Percentiles rank a stretch among this genome's conserved stretches.
Evolutionary conservation across 2,888 invertebrate species (phyloP).

Genomic region (Coecobrya sp.): DNA sequence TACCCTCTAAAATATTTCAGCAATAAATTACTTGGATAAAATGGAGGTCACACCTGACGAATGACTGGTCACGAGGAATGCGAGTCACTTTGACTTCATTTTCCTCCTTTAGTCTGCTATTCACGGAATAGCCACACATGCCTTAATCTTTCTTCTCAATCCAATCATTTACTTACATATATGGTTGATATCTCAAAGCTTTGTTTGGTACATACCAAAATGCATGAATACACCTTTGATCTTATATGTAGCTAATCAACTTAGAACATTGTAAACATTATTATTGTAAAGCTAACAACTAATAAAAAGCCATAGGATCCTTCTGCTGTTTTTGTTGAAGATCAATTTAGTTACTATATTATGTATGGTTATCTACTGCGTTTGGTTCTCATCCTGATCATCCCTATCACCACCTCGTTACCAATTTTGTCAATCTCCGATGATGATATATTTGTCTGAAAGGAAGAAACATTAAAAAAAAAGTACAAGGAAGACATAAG

Average conservation of each 20-base stretch:
- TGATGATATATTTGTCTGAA: slow-evolving; percentile 4
- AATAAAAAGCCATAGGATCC: too few relatives aligned
- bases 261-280: slow-evolving; percentile 3
- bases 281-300: background rate
- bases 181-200: background rate
- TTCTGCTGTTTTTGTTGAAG: too few relatives aligned
- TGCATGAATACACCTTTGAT: too few relatives aligned
- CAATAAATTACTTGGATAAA: slow-evolving; percentile 60
- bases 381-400: background rate
- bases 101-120: background rate
- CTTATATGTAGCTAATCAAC: background rate
- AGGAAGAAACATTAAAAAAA: background rate
- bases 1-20: slow-evolving; percentile 8
- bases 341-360: too few relatives aligned
- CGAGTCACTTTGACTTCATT: slow-evolving; percentile 30
- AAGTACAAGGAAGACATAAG: background rate
- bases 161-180: background rate
- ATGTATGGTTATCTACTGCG: background rate
- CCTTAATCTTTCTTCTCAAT: background rate
- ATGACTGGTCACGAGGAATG: slow-evolving; percentile 62
- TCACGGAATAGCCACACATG: background rate
- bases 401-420: slow-evolving; percentile 47
- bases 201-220: background rate
- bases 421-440: slow-evolving; percentile 33
- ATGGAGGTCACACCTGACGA: slow-evolving; percentile 69